Conservation (phyloP, 2,888 invertebrate species). For the Sympetrum striolatum region DNA sequence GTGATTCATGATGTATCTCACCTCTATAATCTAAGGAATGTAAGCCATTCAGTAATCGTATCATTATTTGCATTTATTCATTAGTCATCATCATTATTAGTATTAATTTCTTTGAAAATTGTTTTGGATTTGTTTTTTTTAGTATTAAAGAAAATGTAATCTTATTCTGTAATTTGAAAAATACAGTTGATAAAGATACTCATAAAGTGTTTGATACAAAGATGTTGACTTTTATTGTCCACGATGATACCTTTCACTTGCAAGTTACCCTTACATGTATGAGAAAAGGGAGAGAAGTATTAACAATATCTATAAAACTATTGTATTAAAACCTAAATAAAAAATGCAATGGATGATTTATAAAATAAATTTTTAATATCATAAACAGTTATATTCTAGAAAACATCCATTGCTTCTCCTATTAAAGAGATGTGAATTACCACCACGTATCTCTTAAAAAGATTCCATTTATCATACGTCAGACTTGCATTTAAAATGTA, state of each 20-base stretch:
- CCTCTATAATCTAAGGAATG: background rate
- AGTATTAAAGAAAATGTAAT: constrained; percentile 23
- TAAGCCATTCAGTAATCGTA: background rate
- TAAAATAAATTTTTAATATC: too few relatives aligned
- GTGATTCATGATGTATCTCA: background rate
- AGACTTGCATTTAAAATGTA: too few relatives aligned
- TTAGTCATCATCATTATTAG: constrained; percentile 40
- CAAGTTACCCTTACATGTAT: too few relatives aligned
- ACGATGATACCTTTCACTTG: background rate
- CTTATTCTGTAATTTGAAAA: constrained; percentile 10
- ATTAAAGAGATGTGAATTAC: too few relatives aligned
- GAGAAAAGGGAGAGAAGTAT: too few relatives aligned
- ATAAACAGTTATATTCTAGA: too few relatives aligned
- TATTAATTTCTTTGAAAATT: background rate
- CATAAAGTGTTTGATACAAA: constrained; percentile 35
- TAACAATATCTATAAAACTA: too few relatives aligned
- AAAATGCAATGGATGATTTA: too few relatives aligned
- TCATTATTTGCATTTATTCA: constrained; percentile 38
- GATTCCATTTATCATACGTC: too few relatives aligned
- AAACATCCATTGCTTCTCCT: too few relatives aligned
- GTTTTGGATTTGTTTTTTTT: constrained; percentile 20
- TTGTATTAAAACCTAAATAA: too few relatives aligned
- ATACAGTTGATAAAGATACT: constrained; percentile 8
- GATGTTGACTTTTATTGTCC: background rate
- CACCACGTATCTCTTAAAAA: too few relatives aligned